Evolutionary conservation across 2,888 invertebrate genomes (phyloP).

Genomic region (Chorisops tibialis): DNA sequence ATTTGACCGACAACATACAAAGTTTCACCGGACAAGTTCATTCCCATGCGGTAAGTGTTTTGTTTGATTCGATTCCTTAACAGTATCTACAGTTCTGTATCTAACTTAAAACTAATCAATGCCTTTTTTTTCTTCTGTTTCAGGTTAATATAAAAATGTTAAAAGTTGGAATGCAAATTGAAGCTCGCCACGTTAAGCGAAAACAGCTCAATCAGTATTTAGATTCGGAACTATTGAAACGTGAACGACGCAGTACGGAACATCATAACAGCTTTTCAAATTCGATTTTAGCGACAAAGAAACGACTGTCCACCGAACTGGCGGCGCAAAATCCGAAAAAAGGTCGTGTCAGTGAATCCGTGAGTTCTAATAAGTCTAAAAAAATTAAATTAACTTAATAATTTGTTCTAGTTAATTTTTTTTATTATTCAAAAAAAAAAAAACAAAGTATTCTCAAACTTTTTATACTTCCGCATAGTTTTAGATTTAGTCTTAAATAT

Average conservation of each 20-base stretch:
- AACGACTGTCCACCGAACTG: constrained; percentile 49
- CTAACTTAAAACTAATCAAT: no score
- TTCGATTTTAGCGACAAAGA: constrained; percentile 46
- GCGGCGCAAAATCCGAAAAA: constrained; percentile 34
- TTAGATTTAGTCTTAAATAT: no score
- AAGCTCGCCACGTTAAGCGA: constrained; percentile 84
- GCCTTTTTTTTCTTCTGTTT: constrained; percentile 34
- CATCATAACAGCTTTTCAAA: constrained; percentile 49
- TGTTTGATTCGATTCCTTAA: constrained; percentile 46
- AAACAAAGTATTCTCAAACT: background rate
- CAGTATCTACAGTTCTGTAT: background rate
- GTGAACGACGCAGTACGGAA: constrained; percentile 65
- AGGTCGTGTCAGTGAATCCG: constrained; percentile 48
- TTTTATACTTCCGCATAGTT: no score
- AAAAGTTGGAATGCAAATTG: constrained; percentile 73
- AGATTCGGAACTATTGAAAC: constrained; percentile 64
- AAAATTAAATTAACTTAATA: background rate
- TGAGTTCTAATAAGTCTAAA: constrained; percentile 37
- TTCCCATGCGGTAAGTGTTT: constrained; percentile 68
- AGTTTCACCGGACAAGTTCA: constrained; percentile 85
- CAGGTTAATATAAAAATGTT: constrained; percentile 60
- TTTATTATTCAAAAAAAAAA: background rate
- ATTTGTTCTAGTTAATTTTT: background rate
- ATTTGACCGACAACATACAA: constrained; percentile 89
- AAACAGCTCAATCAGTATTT: constrained; percentile 73